Evolutionary conservation across 2,113 vertebrate species (phyloP), one percentile per base, ranked within the genome.

Genomic region (Chrysochloris asiatica): DNA sequence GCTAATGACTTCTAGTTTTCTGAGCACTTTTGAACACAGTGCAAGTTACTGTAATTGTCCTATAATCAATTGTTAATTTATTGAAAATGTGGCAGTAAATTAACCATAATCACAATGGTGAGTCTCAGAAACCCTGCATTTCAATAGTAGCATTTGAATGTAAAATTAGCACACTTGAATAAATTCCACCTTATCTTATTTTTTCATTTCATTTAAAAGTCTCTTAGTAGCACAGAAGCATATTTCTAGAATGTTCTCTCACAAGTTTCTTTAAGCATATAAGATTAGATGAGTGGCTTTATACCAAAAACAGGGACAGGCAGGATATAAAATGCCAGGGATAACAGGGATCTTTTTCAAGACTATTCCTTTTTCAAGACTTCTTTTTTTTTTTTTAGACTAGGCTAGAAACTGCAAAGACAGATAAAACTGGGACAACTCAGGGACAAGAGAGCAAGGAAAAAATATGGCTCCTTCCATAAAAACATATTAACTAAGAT

Each of bases 401-500:
- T 69, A 73, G 94, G 52, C 26, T 47, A 84, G 80, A 89, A 90
- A 82, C 47, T 75, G 38, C 78, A 93, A 88, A 94, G 77, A 86
- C 52, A 89, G 50, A 95, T 95, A 92, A 96, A 97, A 97, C 3
- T 92, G 88, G 93, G 80, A 94, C 95, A 97, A 94, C 36, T 45
- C 69, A 13, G 52, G 95, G 88, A 93, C 82, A 94, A 93, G 88
- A 93, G 41, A 93, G 87, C 91, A 96, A 95, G 83, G 36, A 65
- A 87, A 94, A 91, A 95, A 83, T 19, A 76, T 80, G 77, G 84
- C 63, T 95, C 81, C 77, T 93, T 52, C 71, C 91, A 95, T 82
- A 91, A 95, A 94, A 96, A 96, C 78, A 93, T 82, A 96, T 73
- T 92, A 96, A 84, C 38, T 86, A 95, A 96, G 86, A 94, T 91